Evolutionary conservation across 2,888 invertebrate genomes (phyloP).

Genomic region (Chaitophorus viminalis): DNA sequence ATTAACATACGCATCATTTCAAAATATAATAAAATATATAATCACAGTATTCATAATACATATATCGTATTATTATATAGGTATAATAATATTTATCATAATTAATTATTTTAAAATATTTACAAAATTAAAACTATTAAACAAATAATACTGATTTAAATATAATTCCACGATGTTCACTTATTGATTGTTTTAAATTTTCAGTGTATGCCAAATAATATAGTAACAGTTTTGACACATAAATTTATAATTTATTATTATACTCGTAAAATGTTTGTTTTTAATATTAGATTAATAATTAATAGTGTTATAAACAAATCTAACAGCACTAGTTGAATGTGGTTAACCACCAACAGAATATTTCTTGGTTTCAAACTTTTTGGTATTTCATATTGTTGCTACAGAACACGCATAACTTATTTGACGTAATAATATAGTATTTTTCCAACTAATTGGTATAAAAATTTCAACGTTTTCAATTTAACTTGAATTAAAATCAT

Average conservation of each 20-base stretch:
- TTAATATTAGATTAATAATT: no score
- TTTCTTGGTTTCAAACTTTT: conserved; percentile 14
- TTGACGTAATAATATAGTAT: background rate
- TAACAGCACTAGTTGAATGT: background rate
- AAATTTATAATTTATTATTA: background rate
- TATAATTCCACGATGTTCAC: no score
- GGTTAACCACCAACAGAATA: conserved; percentile 30
- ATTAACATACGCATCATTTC: no score
- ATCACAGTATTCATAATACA: no score
- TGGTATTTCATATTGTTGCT: background rate
- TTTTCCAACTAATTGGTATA: background rate
- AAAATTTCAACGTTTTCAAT: background rate
- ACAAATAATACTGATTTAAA: no score
- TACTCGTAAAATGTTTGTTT: background rate
- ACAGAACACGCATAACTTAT: background rate
- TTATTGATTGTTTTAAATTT: background rate
- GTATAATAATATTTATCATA: no score
- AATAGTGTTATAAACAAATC: background rate
- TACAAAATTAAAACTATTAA: no score
- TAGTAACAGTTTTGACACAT: background rate
- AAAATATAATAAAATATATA: no score
- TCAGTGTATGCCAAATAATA: background rate
- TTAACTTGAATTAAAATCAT: background rate
- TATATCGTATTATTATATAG: no score
- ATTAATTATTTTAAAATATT: no score